phyloP scores from a whole-genome alignment of 1,140 invertebrate genomes.

The Prorops nasuta region DNA sequence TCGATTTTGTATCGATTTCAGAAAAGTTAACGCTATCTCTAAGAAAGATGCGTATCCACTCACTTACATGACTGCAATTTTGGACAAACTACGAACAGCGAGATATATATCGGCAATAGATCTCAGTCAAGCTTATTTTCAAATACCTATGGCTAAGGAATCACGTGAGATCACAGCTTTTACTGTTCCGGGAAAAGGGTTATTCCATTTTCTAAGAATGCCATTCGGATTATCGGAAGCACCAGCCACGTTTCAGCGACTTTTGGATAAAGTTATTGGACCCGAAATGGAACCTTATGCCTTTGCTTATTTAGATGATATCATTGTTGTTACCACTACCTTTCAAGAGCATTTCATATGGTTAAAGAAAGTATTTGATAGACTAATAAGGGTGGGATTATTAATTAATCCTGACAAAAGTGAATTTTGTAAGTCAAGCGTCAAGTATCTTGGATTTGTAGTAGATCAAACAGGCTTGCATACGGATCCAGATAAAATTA shows the following conservation, averaged over 20 bases:
- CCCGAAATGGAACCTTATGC: background rate
- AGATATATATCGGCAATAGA: background rate
- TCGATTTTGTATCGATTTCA: background rate
- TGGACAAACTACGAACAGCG: background rate
- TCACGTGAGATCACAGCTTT: background rate
- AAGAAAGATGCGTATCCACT: background rate
- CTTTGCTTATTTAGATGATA: background rate
- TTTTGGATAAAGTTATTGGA: too few species aligned
- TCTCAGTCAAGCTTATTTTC: too few species aligned
- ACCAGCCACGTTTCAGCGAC: background rate
- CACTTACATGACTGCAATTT: background rate
- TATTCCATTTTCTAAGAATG: slow-evolving; percentile 2
- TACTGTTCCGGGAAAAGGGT: too few species aligned
- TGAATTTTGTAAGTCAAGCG: slow-evolving; percentile 19
- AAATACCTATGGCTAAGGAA: background rate
- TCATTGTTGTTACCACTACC: background rate
- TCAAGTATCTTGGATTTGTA: too few species aligned
- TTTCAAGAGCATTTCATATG: slow-evolving; percentile 14
- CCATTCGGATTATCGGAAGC: background rate
- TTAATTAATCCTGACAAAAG: slow-evolving; percentile 29
- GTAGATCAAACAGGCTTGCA: too few species aligned
- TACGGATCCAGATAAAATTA: too few species aligned
- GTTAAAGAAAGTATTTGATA: slow-evolving; percentile 21
- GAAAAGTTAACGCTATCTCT: background rate
- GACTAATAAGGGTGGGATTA: slow-evolving; percentile 19